Conservation (phyloP, 2,888 invertebrate genomes). For the Bimastos eiseni region DNA sequence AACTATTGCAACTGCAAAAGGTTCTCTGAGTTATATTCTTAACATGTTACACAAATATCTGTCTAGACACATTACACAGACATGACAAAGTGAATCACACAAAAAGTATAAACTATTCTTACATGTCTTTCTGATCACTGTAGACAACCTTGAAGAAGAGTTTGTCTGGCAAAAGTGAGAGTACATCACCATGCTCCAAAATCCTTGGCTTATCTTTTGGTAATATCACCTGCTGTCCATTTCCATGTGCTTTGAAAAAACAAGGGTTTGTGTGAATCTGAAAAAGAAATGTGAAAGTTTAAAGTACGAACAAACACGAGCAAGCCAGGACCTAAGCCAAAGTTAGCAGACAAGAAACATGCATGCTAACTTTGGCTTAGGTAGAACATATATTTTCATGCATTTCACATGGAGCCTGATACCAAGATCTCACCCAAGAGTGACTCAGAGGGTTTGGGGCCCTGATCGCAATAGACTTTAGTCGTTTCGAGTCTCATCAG, state of each 20-base stretch:
- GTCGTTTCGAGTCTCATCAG: no score
- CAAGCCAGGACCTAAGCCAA: no score
- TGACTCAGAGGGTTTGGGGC: no score
- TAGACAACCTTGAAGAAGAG: slow-evolving; percentile 43
- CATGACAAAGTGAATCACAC: background rate
- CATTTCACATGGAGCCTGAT: no score
- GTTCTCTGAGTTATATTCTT: background rate
- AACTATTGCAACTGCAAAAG: no score
- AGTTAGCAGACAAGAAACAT: no score
- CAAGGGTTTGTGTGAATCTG: slow-evolving; percentile 63
- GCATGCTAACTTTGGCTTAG: background rate
- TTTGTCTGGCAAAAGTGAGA: slow-evolving; percentile 60
- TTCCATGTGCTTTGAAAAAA: slow-evolving; percentile 55
- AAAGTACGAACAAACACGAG: background rate
- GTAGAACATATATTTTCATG: background rate
- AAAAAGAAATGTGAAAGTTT: slow-evolving; percentile 33
- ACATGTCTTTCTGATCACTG: background rate
- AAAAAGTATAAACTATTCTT: background rate
- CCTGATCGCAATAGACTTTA: no score
- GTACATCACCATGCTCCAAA: slow-evolving; percentile 59
- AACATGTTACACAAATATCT: background rate
- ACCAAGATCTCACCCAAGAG: no score
- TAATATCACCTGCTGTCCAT: slow-evolving; percentile 48
- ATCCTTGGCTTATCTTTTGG: slow-evolving; percentile 57
- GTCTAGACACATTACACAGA: no score